Evolutionary conservation across 2,113 vertebrate genomes (phyloP), one percentile per base, ranked within the genome.

Genomic region (Silurus asotus): DNA sequence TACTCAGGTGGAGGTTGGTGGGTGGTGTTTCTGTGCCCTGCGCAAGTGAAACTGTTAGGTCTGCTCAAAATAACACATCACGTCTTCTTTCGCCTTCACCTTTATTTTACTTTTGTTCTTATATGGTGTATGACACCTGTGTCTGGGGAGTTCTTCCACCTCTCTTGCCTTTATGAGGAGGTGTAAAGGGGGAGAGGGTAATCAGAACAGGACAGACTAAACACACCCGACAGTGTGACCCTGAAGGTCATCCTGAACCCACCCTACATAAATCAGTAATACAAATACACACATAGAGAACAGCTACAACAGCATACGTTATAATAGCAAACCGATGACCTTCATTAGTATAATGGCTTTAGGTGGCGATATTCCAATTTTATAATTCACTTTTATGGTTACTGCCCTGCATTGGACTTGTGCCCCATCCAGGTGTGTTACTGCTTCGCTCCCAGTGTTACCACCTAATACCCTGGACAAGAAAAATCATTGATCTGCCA

Each of bases 151-250:
- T 15, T 86, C 76, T 37, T 49, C 19, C 37, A 6, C 37, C 65
- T 64, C 53, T 70, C 69, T 81, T 61, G 51, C 15, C 51, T 74
- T 5, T 49, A 49, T 76, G 8, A 56, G 56, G 58, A 0, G 55
- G 56, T 58, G 37, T 53, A 67, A 78, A 51, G 56, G 3, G 13
- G 13, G n/a, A 4, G 72, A 72, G 72, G 49, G 51, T 65, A 74
- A 84, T 78, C 81, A 62, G 61, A 77, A 62, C 51, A 75, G 70
- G 13, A 77, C 89, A 90, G 88, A 90, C 88, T 86, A 90, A 89
- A 88, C 89, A 87, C 82, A 81, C 80, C 87, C 86, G 80, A 89
- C 80, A 79, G 28, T 58, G 6, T 61, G 80, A 86, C 86, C 84
- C 75, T 3, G 53, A 25, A 89, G 88, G 80, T 86, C n/a, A 74